phyloP scores from a whole-genome alignment of 2,888 invertebrate genomes.

The Diarsia brunnea region DNA sequence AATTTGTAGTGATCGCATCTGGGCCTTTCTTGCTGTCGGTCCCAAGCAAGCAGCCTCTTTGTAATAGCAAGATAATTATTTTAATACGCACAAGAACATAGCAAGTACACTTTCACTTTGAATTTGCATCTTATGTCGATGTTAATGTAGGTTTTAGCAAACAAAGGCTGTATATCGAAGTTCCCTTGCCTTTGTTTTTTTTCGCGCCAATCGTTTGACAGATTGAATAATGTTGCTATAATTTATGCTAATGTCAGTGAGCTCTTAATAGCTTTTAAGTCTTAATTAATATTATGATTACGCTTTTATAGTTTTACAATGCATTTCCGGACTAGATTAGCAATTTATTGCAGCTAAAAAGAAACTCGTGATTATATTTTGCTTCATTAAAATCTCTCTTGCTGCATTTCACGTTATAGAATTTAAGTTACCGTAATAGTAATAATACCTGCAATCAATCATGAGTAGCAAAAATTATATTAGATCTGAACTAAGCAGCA shows the following conservation, averaged over 20 bases:
- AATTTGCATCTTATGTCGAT: constrained; percentile 76
- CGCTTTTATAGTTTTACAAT: constrained; percentile 30
- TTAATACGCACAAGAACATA: constrained; percentile 76
- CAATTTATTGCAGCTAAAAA: constrained; percentile 19
- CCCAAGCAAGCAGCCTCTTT: constrained; percentile 72
- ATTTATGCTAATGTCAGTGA: constrained; percentile 8
- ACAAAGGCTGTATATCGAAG: constrained; percentile 43
- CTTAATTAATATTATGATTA: constrained; percentile 28
- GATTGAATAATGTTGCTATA: constrained; percentile 20
- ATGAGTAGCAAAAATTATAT: constrained; percentile 32
- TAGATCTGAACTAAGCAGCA: background rate
- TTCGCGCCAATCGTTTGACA: constrained; percentile 43
- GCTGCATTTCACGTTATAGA: constrained; percentile 39
- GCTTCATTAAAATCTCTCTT: constrained; percentile 44
- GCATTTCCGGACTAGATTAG: constrained; percentile 11
- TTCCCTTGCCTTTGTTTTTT: constrained; percentile 48
- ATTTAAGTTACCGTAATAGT: constrained; percentile 31
- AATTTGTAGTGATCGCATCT: constrained; percentile 55
- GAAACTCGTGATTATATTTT: constrained; percentile 12
- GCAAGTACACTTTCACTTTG: constrained; percentile 82
- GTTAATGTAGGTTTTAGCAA: constrained; percentile 48
- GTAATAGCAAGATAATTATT: constrained; percentile 79
- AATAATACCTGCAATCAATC: constrained; percentile 42
- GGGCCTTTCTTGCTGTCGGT: constrained; percentile 72
- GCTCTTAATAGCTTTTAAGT: constrained; percentile 2